Percentiles rank a stretch among this genome's conserved stretches.
These are phyloP conservation scores for Plebejus anna DNA, from an alignment of 2,888 invertebrate species.

Conservation along the genomic window DNA sequence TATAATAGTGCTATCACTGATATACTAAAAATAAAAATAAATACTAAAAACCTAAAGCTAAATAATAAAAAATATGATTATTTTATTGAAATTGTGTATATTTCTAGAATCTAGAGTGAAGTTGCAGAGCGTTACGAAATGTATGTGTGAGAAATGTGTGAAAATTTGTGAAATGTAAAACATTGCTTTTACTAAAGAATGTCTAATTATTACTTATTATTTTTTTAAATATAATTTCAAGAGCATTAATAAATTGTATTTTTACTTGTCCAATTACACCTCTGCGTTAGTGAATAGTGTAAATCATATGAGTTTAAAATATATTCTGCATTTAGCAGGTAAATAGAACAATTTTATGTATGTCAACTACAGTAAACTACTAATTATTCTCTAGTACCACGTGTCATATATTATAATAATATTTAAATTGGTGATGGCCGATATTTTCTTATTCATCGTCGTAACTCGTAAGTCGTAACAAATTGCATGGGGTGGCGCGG, in stretches of 20 bases:
- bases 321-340: too few relatives aligned
- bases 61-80: too few relatives aligned
- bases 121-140: background rate
- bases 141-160: background rate
- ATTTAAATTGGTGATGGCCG: background rate
- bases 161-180: constrained; percentile 1
- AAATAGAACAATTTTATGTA: too few relatives aligned
- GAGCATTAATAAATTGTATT: constrained; percentile 7
- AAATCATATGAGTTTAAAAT: too few relatives aligned
- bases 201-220: background rate
- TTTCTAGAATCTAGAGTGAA: background rate
- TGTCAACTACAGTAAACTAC: too few relatives aligned
- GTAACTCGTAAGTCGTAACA: background rate
- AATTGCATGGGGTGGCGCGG: constrained; percentile 35
- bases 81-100: background rate
- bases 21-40: too few relatives aligned
- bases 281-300: background rate
- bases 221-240: constrained; percentile 23
- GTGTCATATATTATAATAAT: too few relatives aligned
- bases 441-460: background rate
- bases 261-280: background rate
- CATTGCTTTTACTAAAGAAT: background rate
- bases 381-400: too few relatives aligned
- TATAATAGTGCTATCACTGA: too few relatives aligned
- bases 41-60: too few relatives aligned